Percentiles rank a stretch among this genome's conserved stretches.
These are phyloP conservation scores for Dexiosoma caninum DNA, from an alignment of 2,888 invertebrate genomes.

Conservation along the genomic window DNA sequence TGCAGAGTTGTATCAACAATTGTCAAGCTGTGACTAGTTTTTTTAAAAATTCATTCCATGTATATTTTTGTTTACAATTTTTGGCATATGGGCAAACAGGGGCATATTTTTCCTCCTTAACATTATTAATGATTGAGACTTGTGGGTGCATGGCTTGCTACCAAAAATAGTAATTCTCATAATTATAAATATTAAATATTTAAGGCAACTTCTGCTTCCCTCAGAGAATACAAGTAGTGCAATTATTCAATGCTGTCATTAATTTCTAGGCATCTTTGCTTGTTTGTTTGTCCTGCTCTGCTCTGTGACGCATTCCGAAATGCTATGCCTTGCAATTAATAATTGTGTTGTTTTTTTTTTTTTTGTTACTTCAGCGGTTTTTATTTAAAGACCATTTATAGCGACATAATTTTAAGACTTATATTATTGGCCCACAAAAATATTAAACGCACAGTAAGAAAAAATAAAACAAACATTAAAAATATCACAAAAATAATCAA, in stretches of 20 bases:
- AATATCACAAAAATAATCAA: conserved; percentile 46
- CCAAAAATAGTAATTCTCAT: neutral
- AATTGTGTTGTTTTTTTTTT: conserved; percentile 44
- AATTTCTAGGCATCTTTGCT: neutral
- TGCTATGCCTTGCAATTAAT: conserved; percentile 55
- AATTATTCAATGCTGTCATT: conserved; percentile 16
- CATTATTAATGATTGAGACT: neutral
- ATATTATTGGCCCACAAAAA: conserved; percentile 63
- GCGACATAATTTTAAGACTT: conserved; percentile 62
- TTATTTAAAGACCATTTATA: conserved; percentile 63
- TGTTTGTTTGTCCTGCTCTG: conserved; percentile 45
- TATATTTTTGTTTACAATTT: too few species aligned
- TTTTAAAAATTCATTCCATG: too few species aligned
- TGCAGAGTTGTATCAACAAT: too few species aligned
- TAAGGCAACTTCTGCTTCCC: neutral
- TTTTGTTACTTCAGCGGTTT: conserved; percentile 49
- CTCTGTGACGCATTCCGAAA: conserved; percentile 1
- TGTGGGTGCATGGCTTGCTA: neutral
- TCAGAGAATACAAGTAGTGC: conserved; percentile 11
- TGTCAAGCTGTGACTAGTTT: too few species aligned
- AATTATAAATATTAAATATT: conserved; percentile 14
- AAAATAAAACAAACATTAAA: neutral
- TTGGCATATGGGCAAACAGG: too few species aligned
- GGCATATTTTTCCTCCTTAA: too few species aligned
- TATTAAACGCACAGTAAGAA: conserved; percentile 51